Base-by-base conservation (phyloP, 1,140 invertebrate species). In the Trachelipus rathkii region DNA sequence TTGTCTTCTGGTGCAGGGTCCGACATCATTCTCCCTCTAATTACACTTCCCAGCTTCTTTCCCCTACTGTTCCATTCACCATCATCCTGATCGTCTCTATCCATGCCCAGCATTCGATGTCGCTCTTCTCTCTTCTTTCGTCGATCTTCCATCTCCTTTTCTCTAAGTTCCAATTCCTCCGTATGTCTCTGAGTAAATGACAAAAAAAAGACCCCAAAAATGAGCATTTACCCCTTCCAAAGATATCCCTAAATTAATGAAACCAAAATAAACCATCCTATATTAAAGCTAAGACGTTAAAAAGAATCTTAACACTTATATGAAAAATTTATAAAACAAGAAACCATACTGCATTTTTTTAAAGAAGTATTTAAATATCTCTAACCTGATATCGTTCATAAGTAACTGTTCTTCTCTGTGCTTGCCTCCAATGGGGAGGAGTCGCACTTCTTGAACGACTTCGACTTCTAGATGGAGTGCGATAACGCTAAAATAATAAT, bases 391-490 rank as follows among this genome's bases (percentile, higher is more conserved):
- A 90, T 83, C 95, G 92, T 7, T 91, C 91, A 0, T 93, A 85
- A 83, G 93, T 92, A 45, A 95, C 92, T 66, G 92, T 92, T 77
- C 92, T 87, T 46, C 90, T 89, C 85, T 94, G 92, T 73, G 92
- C 94, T 84, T 93, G 91, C 66, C 91, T 89, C 94, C 94, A 96
- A 85, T 96, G 94, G 11, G 93, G 91, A 10, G 94, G 94, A 11
- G 94, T 96, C 23, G 88, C 88, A 83, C 93, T 95, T 74, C 93
- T 88, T 0, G 92, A 93, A 0, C 91, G 89, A 79, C 90, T 84
- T 44, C 81, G 53, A 10, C 79, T 93, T 45, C 92, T 87, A 13
- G 92, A 89, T n/a, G 93, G 92, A 0, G 93, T 95, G 78, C 66
- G 77, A 46, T 78, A 95, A 67, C 93, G 89, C 92, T 95, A 84